Evolutionary conservation across 1,140 invertebrate genomes (phyloP).

Genomic region (Papilio xuthus): DNA sequence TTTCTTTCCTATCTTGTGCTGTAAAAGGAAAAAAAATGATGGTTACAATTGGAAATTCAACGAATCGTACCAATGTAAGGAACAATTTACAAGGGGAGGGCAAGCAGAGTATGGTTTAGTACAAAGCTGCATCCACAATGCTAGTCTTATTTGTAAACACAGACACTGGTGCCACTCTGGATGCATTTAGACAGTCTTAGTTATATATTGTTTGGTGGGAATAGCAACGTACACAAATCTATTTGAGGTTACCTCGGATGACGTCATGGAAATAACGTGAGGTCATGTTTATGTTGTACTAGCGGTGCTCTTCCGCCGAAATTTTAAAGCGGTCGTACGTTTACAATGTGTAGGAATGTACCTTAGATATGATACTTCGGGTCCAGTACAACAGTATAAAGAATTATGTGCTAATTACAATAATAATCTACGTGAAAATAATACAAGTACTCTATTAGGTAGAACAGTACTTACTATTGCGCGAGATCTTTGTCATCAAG

Average conservation of each 20-base stretch:
- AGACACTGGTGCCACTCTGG: background rate
- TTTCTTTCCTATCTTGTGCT: background rate
- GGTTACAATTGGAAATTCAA: background rate
- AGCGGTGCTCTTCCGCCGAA: constrained; percentile 2
- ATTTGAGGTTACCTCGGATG: background rate
- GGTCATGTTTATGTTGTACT: background rate
- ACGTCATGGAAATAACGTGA: background rate
- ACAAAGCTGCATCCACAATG: no score
- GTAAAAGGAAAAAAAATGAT: background rate
- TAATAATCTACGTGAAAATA: background rate
- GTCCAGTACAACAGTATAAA: background rate
- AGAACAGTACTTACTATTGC: constrained; percentile 66
- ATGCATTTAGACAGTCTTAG: background rate
- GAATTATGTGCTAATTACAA: background rate
- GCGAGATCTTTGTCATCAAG: constrained; percentile 78
- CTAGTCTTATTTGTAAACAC: background rate
- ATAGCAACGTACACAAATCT: background rate
- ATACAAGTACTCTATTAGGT: background rate
- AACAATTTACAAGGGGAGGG: no score
- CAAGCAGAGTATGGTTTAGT: no score
- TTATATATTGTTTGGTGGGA: background rate
- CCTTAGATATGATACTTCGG: background rate
- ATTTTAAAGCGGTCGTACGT: background rate
- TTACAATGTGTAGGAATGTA: background rate
- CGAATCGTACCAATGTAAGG: no score